Conservation (phyloP, 2,113 vertebrate species). For the Tichodroma muraria region DNA sequence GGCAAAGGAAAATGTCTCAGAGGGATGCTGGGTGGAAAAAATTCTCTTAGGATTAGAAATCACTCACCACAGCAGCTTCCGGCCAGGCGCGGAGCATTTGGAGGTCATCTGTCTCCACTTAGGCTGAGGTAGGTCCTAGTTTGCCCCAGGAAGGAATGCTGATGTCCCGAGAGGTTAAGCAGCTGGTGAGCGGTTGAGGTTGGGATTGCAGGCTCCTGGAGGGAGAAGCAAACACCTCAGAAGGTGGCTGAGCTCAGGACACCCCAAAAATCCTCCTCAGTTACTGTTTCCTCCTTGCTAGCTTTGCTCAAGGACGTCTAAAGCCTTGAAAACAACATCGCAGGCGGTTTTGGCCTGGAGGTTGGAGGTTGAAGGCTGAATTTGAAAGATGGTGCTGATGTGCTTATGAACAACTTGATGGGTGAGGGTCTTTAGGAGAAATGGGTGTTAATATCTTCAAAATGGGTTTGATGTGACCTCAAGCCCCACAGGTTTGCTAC, state of each 20-base stretch:
- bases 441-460: too few species aligned
- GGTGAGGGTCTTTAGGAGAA: neutral
- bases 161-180: too few species aligned
- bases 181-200: neutral
- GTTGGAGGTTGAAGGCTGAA: neutral
- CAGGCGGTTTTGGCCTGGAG: neutral
- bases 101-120: neutral
- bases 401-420: neutral
- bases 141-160: neutral
- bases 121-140: neutral
- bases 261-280: neutral
- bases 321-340: neutral
- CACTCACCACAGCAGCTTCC: neutral
- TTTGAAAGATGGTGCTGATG: neutral
- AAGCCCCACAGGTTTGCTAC: accelerated
- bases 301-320: accelerated
- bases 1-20: neutral
- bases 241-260: neutral
- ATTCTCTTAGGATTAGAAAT: neutral
- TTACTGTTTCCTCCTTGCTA: accelerated
- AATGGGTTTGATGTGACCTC: too few species aligned
- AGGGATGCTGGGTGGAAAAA: neutral
- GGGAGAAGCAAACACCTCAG: neutral
- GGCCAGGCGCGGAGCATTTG: neutral
- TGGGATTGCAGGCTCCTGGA: neutral